Evolutionary conservation across 2,888 invertebrate species (phyloP).

Genomic region (Dione vanillae): DNA sequence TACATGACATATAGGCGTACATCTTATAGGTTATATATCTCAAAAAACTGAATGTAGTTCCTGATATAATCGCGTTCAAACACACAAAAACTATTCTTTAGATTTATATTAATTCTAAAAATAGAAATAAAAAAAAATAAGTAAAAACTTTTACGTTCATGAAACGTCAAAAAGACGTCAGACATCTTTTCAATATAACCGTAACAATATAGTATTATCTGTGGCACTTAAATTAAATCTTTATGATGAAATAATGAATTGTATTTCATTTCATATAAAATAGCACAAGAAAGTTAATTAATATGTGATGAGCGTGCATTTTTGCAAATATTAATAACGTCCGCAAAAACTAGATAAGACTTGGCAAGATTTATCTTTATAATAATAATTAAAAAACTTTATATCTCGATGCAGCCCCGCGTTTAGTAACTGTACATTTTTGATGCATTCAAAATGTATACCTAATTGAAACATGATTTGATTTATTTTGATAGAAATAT

Average conservation of each 20-base stretch:
- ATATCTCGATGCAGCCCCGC: neutral
- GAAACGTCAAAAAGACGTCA: neutral
- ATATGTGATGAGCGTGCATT: slow-evolving; percentile 14
- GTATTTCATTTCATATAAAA: neutral
- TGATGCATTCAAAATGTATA: too few species aligned
- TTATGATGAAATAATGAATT: slow-evolving; percentile 1
- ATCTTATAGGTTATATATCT: too few species aligned
- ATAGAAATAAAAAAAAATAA: neutral
- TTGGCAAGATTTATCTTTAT: slow-evolving; percentile 1
- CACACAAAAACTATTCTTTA: too few species aligned
- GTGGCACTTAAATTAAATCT: slow-evolving; percentile 18
- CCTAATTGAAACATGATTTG: too few species aligned
- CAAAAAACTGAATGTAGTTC: too few species aligned
- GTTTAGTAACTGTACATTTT: neutral
- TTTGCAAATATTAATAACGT: slow-evolving; percentile 11
- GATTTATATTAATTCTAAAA: too few species aligned
- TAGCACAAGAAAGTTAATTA: slow-evolving; percentile 17
- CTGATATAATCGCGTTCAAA: too few species aligned
- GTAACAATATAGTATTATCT: slow-evolving; percentile 6
- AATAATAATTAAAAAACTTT: neutral
- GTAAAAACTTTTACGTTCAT: neutral
- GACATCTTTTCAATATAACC: neutral
- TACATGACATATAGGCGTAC: too few species aligned
- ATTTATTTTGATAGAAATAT: too few species aligned
- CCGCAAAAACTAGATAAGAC: slow-evolving; percentile 15